Percentiles rank a stretch among this genome's conserved stretches.
phyloP scores from a whole-genome alignment of 2,113 vertebrate species.

The Isichthys henryi region DNA sequence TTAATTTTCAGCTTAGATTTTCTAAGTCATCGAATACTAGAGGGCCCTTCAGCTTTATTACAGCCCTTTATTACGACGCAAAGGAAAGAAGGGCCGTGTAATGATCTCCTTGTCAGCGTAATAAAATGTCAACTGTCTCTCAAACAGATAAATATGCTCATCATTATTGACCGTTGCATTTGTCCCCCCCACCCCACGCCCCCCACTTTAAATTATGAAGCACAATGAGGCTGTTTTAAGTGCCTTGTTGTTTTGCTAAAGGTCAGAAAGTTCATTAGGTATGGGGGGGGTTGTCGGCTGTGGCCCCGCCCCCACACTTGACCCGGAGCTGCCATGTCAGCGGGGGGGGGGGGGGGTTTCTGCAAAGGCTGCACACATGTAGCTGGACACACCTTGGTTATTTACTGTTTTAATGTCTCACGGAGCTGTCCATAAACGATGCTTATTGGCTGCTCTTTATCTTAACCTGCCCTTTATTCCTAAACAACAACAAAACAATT shows the following conservation, averaged over 20 bases:
- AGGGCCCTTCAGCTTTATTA: slow-evolving; percentile 40
- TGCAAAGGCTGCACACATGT: not conserved
- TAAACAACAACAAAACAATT: not conserved
- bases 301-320: slow-evolving; percentile 24
- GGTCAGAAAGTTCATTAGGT: slow-evolving; percentile 73
- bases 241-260: slow-evolving; percentile 61
- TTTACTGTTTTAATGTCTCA: not conserved
- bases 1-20: slow-evolving; percentile 56
- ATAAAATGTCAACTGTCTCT: slow-evolving; percentile 57
- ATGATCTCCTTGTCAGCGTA: slow-evolving; percentile 54
- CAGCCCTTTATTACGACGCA: slow-evolving; percentile 61
- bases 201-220: slow-evolving; percentile 75
- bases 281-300: slow-evolving; percentile 61
- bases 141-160: slow-evolving; percentile 60
- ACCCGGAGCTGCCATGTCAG: not conserved
- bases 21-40: slow-evolving; percentile 36
- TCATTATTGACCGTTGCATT: slow-evolving; percentile 53
- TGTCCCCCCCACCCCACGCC: slow-evolving; percentile 50
- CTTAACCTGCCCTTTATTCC: not conserved
- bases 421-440: not conserved
- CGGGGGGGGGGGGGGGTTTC: not conserved
- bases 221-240: slow-evolving; percentile 63
- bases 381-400: not conserved
- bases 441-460: not conserved
- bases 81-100: slow-evolving; percentile 49